Evolutionary conservation across 2,888 invertebrate genomes (phyloP), one percentile per base, ranked within the genome.

Genomic region (Electrophaes corylata): DNA sequence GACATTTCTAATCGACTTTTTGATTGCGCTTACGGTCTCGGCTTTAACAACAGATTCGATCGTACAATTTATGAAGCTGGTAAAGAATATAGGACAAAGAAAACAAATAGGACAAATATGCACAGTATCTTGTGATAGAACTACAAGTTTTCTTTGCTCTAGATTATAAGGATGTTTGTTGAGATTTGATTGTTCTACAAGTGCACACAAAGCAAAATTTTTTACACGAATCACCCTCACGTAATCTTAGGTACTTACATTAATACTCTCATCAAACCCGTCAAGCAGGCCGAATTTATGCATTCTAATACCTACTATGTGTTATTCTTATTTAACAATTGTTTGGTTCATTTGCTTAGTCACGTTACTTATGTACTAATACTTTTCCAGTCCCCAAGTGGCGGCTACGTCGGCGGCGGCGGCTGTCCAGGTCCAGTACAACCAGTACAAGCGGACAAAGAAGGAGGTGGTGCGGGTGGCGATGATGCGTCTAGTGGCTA

Each of bases 401-500:
- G 86, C 49, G 89, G 83, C 0, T 88, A 88, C 73, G 84, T 80
- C 5, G 87, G 81, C 1, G 83, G 75, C 0, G 80, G 76, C 11
- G 84, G 80, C 0, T 86, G 86, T 59, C 84, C 76, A 0, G 85
- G 77, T 0, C 71, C 71, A 0, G 73, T 68, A 0, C 83, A 73
- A 1, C 85, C 73, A 0, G 83, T 84, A 33, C 72, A 83, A 40
- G 79, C 74, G 26, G 90, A 89, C 49, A 88, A 91, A 69, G 91
- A 90, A 91, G 69, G 91, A 90, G 56, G 87, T 31, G 90, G 88
- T 77, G 91, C 84, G 41, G 91, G 87, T 64, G 92, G 90, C 0
- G 96, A 96, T 73, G 96, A 96, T 81, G 95, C 95, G 19, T 95
- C 95, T 75, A 95, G 95, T 81, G 96, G 96, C 1, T 96, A 96